These are phyloP conservation scores for Oxytorus armatus DNA, from an alignment of 2,888 invertebrate genomes.

Conservation along the genomic window DNA sequence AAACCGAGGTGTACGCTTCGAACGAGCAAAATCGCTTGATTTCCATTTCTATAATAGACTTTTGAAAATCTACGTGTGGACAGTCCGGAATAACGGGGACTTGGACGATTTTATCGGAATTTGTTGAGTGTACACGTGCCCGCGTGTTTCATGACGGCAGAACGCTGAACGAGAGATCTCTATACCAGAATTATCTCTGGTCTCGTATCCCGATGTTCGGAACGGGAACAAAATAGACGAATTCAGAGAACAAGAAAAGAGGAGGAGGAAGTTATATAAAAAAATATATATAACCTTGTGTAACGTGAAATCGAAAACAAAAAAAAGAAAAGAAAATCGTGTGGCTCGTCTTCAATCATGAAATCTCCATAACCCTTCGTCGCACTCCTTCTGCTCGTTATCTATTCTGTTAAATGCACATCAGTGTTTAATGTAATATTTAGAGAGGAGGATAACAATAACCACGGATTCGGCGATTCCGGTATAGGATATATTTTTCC, in stretches of 20 bases:
- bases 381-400: conserved; percentile 17
- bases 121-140: conserved; percentile 18
- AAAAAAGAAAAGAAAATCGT: conserved; percentile 46
- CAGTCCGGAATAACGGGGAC: conserved; percentile 16
- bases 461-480: too few relatives aligned
- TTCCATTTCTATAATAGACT: conserved; percentile 60
- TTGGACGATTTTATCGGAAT: conserved; percentile 23
- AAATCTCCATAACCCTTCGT: conserved; percentile 29
- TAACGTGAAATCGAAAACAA: conserved; percentile 61
- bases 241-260: conserved; percentile 37
- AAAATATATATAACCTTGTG: conserved; percentile 66
- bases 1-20: conserved; percentile 9
- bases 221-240: conserved; percentile 47
- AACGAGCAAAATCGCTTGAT: conserved; percentile 27
- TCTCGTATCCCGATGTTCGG: conserved; percentile 32
- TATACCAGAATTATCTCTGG: conserved; percentile 48
- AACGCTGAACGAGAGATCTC: conserved; percentile 32
- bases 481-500: too few relatives aligned
- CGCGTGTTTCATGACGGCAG: conserved; percentile 16
- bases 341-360: conserved; percentile 50
- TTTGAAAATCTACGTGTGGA: conserved; percentile 59
- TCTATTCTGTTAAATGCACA: background rate
- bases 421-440: background rate
- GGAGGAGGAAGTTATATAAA: conserved; percentile 54
- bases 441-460: background rate